phyloP scores from a whole-genome alignment of 35 echinoderm and acorn worm genomes.

The Lytechinus pictus region DNA sequence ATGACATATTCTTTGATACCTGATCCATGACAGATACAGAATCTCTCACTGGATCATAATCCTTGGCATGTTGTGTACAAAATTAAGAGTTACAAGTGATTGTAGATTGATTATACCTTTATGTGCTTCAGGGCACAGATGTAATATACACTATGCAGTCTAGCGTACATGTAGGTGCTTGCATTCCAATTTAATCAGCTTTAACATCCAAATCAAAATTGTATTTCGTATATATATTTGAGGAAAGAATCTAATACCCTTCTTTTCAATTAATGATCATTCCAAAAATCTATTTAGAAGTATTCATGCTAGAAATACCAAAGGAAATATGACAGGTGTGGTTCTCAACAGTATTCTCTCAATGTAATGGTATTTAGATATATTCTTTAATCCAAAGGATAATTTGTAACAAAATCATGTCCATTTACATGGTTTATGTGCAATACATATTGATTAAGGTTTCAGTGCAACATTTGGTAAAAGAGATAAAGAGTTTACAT shows the following conservation, averaged over 20 bases:
- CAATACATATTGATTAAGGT: neutral
- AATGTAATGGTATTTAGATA: neutral
- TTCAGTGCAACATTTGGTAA: neutral
- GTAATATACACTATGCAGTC: too few species aligned
- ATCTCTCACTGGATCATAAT: too few species aligned
- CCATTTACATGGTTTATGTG: neutral
- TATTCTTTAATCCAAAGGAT: neutral
- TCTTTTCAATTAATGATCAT: neutral
- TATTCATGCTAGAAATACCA: slow-evolving; percentile 12
- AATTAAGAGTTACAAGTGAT: too few species aligned
- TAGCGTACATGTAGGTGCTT: too few species aligned
- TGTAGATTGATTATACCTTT: too few species aligned
- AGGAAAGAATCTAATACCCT: neutral
- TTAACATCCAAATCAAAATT: neutral
- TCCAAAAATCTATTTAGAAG: neutral
- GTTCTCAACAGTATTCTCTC: neutral
- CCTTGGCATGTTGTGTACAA: too few species aligned
- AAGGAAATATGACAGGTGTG: neutral
- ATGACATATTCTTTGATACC: too few species aligned
- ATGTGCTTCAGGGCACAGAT: too few species aligned
- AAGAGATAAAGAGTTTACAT: neutral
- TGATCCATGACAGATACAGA: too few species aligned
- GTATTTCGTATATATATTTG: neutral
- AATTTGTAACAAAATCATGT: neutral
- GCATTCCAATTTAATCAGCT: too few species aligned